These are phyloP conservation scores for Arctocebus calabarensis DNA, from an alignment of 2,797 vertebrate species.

Conservation along the genomic window DNA sequence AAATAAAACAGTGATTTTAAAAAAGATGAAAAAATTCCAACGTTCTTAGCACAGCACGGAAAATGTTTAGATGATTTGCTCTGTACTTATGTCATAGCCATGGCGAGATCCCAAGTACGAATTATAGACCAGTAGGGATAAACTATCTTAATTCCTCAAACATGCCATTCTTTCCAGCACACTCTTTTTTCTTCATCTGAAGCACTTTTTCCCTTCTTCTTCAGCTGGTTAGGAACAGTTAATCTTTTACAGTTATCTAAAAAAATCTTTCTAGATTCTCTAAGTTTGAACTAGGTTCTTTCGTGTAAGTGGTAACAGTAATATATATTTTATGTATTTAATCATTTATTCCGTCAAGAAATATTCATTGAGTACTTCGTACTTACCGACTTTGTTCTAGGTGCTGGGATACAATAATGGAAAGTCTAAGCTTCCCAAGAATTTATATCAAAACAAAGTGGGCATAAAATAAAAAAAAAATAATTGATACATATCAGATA, in stretches of 20 bases:
- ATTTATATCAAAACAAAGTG: not conserved
- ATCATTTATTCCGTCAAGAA: not conserved
- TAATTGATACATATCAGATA: not conserved
- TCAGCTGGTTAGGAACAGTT: not conserved
- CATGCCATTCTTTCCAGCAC: not conserved
- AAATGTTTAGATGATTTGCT: not conserved
- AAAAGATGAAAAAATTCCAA: not conserved
- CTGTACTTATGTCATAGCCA: not conserved
- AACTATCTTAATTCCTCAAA: not conserved
- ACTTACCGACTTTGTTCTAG: not conserved
- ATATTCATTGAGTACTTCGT: not conserved
- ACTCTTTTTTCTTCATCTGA: not conserved
- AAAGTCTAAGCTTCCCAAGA: not conserved
- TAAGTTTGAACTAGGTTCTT: not conserved
- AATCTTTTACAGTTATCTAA: not conserved
- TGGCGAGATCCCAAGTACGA: not conserved
- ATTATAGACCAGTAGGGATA: not conserved
- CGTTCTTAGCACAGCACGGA: not conserved
- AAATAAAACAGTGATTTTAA: too few species aligned
- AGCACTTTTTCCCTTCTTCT: not conserved
- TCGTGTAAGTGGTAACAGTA: not conserved
- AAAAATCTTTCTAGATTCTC: not conserved
- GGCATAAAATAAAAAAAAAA: slow-evolving; percentile 8
- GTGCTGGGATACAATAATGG: not conserved
- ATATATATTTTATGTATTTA: not conserved